Evolutionary conservation across 2,888 invertebrate genomes (phyloP), one percentile per base, ranked within the genome.

Genomic region (Imbricaverruca yamaguchii): DNA sequence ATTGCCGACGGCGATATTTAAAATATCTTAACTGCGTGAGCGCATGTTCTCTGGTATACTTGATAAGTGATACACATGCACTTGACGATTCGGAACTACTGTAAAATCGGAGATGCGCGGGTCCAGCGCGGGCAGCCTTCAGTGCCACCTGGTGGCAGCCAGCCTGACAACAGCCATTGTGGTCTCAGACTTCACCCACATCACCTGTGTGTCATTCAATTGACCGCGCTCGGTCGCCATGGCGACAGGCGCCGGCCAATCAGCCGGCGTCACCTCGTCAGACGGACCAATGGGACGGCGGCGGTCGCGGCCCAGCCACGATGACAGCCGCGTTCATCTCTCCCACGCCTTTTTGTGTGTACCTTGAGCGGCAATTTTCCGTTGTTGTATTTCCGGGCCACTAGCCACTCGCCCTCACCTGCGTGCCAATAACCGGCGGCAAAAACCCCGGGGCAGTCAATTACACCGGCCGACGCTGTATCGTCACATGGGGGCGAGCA

Each of bases 391-490:
- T 74, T 74, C 74, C 74, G 74, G 21, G 12, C 74, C 21, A 21
- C 10, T 74, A 21, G 74, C 74, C 74, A 12, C 69, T 11, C 21
- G 12, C 25, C 69, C 69, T 39, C 39, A 69, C 69, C 69, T 69
- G 69, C 69, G 74, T 74, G 74, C 74, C 74, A 74, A 74, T 74
- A 18, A 74, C 55, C 74, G 74, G 21, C 74, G 74, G 21, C 74
- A 74, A 74, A 74, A 74, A 74, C 53, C 8, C 15, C 3, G 39
- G 9, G 12, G 12, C 25, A 15, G 39, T 39, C 69, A 25, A 69
- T 69, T 69, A 69, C 15, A 12, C 69, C 65, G 23, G 65, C 15
- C 39, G 39, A 15, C 25, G 69, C 69, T 39, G 25, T 23, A 25
- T 69, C 69, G 69, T 69, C 69, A 23, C 69, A 69, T 25, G 69